Conservation (phyloP, 2,888 invertebrate genomes). For the Geotrupes spiniger region DNA sequence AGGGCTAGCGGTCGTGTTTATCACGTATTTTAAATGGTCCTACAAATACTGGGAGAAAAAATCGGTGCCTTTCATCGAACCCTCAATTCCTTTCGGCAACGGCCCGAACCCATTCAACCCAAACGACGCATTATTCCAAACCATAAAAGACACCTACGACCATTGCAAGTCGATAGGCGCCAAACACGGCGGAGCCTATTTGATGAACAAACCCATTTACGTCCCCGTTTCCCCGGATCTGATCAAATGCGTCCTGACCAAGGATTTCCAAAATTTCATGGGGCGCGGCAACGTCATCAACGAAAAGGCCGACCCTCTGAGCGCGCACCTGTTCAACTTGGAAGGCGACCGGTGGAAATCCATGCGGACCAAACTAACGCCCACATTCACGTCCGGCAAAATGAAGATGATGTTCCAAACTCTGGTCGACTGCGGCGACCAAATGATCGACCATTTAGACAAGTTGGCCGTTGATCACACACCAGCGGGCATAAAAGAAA, state of each 20-base stretch:
- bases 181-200: conserved; percentile 21
- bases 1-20: too few relatives aligned
- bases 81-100: too few relatives aligned
- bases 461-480: neutral
- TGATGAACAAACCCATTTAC: conserved; percentile 10
- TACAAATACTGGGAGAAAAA: neutral
- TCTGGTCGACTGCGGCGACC: conserved; percentile 9
- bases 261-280: conserved; percentile 17
- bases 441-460: neutral
- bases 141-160: conserved; percentile 6
- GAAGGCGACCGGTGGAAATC: conserved; percentile 14
- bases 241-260: conserved; percentile 13
- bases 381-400: conserved; percentile 28
- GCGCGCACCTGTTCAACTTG: conserved; percentile 9
- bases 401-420: conserved; percentile 15
- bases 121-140: too few relatives aligned
- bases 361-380: conserved; percentile 22
- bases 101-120: too few relatives aligned
- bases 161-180: conserved; percentile 9
- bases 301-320: conserved; percentile 15
- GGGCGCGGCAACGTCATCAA: conserved; percentile 12
- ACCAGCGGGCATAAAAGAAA: conserved; percentile 8
- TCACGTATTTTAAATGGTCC: too few relatives aligned
- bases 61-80: too few relatives aligned
- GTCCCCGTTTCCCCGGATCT: conserved; percentile 12